Evolutionary conservation across 2,113 vertebrate genomes (phyloP).

Genomic region (Xerus inauris): DNA sequence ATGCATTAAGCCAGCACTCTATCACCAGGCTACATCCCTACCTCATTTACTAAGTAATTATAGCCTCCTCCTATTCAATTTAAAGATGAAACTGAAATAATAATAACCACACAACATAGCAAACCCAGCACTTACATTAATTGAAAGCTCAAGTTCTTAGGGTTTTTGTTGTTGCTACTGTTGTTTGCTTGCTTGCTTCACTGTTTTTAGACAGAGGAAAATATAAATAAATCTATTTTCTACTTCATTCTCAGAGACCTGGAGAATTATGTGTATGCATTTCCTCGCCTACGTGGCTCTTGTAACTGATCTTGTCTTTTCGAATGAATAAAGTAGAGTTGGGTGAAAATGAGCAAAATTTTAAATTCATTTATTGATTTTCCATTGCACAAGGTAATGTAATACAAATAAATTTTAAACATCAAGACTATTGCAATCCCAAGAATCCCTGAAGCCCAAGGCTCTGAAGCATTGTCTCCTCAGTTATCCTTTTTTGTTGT

Average conservation of each 20-base stretch:
- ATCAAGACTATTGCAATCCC: not conserved
- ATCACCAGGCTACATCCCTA: no score
- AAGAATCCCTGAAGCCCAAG: not conserved
- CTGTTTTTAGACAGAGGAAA: not conserved
- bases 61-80: not conserved
- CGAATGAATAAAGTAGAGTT: not conserved
- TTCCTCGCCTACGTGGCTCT: not conserved
- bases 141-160: not conserved
- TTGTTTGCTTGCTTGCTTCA: not conserved
- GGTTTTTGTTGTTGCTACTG: not conserved
- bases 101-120: not conserved
- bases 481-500: not conserved
- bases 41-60: not conserved
- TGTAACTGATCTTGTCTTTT: not conserved
- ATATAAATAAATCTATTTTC: not conserved
- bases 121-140: not conserved
- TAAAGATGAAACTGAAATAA: not conserved
- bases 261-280: accelerated
- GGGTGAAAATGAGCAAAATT: not conserved
- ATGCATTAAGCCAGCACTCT: no score
- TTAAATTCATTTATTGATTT: not conserved
- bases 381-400: no score
- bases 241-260: not conserved
- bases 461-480: not conserved
- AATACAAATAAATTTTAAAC: not conserved